Evolutionary conservation across 2,888 invertebrate genomes (phyloP).

Genomic region (Blastobasis lacticolella): DNA sequence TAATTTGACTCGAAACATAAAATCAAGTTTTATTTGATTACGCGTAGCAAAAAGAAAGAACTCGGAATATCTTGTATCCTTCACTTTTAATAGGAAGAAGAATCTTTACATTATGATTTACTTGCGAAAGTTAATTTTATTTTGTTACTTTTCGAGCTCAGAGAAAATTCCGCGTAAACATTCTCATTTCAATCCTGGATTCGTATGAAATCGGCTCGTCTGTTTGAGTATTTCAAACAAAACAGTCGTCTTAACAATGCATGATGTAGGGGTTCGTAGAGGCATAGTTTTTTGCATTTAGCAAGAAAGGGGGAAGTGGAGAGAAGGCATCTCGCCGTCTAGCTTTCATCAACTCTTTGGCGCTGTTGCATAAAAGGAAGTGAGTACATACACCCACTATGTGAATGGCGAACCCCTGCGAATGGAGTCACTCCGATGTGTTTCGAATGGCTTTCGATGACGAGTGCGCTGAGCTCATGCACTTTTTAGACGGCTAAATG

Average conservation of each 20-base stretch:
- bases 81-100: slow-evolving; percentile 53
- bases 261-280: slow-evolving; percentile 27
- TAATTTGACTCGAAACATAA: slow-evolving; percentile 73
- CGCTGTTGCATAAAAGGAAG: slow-evolving; percentile 57
- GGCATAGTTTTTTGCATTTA: slow-evolving; percentile 60
- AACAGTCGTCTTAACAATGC: slow-evolving; percentile 58
- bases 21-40: slow-evolving; percentile 74
- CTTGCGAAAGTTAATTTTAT: slow-evolving; percentile 37
- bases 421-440: slow-evolving; percentile 52
- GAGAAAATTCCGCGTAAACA: not conserved
- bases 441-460: slow-evolving; percentile 69
- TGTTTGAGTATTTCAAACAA: slow-evolving; percentile 46
- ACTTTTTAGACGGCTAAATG: slow-evolving; percentile 65
- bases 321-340: slow-evolving; percentile 52
- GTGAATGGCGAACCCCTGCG: slow-evolving; percentile 40
- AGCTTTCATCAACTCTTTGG: slow-evolving; percentile 65
- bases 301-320: slow-evolving; percentile 55
- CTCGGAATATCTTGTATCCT: slow-evolving; percentile 53
- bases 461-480: slow-evolving; percentile 58
- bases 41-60: slow-evolving; percentile 56
- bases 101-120: slow-evolving; percentile 44
- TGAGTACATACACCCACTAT: slow-evolving; percentile 33
- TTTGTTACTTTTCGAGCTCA: slow-evolving; percentile 13
- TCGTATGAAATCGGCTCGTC: not conserved
- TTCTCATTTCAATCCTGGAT: not conserved